These are phyloP conservation scores for Drosophila hydei DNA, from an alignment of 1,140 invertebrate genomes.

Conservation along the genomic window DNA sequence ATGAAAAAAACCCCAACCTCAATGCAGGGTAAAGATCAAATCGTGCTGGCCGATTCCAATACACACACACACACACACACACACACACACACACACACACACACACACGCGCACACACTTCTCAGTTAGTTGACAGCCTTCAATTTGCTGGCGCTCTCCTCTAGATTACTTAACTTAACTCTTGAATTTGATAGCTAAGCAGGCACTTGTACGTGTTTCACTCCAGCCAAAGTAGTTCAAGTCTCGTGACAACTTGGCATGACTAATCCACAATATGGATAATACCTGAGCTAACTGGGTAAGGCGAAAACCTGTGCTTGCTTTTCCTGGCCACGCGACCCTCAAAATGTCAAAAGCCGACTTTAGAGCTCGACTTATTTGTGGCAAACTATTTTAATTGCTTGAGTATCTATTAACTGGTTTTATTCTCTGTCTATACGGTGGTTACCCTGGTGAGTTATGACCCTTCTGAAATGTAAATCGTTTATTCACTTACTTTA, in stretches of 20 bases:
- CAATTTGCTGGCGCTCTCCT: conserved; percentile 18
- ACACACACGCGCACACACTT: background rate
- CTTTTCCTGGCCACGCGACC: conserved; percentile 11
- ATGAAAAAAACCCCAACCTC: conserved; percentile 26
- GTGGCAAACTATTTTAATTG: conserved; percentile 4
- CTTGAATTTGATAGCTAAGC: conserved; percentile 19
- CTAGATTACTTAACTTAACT: conserved; percentile 39
- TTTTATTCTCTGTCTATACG: background rate
- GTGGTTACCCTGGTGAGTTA: background rate
- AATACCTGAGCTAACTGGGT: conserved; percentile 2
- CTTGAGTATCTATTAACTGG: conserved; percentile 21
- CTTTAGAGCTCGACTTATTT: conserved; percentile 6
- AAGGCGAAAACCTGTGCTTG: background rate
- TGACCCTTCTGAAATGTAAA: background rate
- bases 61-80: background rate
- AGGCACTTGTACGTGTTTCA: conserved; percentile 11
- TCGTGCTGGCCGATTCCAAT: conserved; percentile 31
- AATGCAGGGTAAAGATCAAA: conserved; percentile 48
- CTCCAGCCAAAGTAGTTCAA: conserved; percentile 27
- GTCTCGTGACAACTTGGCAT: conserved; percentile 37
- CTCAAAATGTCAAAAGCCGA: conserved; percentile 11
- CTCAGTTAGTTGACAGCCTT: conserved; percentile 36
- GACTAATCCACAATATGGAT: background rate
- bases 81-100: background rate
- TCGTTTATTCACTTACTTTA: too few relatives aligned